Conservation (phyloP, 2,888 invertebrate species). For the Rhagonycha lutea region DNA sequence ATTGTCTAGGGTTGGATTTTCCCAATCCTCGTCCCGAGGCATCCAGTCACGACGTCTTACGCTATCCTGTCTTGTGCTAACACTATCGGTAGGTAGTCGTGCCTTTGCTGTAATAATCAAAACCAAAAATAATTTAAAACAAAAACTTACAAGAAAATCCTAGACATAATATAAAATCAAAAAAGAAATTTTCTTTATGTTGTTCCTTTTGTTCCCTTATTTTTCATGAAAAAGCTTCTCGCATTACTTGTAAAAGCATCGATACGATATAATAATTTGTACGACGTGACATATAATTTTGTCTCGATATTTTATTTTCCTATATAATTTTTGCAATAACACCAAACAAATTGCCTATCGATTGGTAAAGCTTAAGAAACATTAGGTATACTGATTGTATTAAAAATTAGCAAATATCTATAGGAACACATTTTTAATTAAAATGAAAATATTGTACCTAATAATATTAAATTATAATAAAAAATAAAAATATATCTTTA, state of each 20-base stretch:
- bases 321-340: background rate
- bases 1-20: conserved; percentile 54
- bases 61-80: conserved; percentile 49
- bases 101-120: conserved; percentile 44
- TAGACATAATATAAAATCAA: background rate
- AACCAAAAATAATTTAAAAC: background rate
- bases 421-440: no score
- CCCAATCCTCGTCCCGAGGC: conserved; percentile 52
- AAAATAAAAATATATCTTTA: background rate
- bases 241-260: background rate
- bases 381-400: background rate
- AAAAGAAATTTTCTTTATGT: background rate
- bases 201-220: background rate
- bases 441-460: background rate
- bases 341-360: background rate
- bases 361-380: background rate
- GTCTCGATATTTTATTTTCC: background rate
- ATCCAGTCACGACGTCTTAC: conserved; percentile 50
- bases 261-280: background rate
- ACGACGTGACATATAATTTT: background rate
- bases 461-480: no score
- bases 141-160: background rate
- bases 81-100: conserved; percentile 51
- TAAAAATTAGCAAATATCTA: background rate
- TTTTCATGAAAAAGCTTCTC: background rate